Percentiles rank a stretch among this genome's conserved stretches.
These are phyloP conservation scores for Lindbergichthys nudifrons DNA, from an alignment of 2,797 vertebrate species.

Conservation along the genomic window DNA sequence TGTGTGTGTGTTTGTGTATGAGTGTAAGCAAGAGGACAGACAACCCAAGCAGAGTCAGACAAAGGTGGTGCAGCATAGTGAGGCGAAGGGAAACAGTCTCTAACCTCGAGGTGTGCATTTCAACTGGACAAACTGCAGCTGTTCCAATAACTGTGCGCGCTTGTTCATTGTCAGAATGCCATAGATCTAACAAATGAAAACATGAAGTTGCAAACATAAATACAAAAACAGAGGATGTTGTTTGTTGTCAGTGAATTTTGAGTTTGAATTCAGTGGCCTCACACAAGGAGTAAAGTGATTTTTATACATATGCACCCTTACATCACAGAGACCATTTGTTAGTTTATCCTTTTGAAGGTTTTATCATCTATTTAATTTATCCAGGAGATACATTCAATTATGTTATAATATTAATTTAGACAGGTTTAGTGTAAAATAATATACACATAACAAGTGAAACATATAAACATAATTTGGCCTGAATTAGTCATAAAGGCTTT, in stretches of 20 bases:
- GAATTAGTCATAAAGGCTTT: slow-evolving; percentile 25
- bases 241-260: slow-evolving; percentile 39
- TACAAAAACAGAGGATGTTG: slow-evolving; percentile 63
- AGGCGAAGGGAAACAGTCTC: slow-evolving; percentile 82
- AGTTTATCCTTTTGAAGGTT: neutral
- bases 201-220: slow-evolving; percentile 82
- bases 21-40: slow-evolving; percentile 72
- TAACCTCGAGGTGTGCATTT: slow-evolving; percentile 90
- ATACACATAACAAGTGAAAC: neutral
- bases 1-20: slow-evolving; percentile 28
- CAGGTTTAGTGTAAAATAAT: neutral
- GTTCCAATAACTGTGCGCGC: slow-evolving; percentile 89
- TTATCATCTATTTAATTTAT: slow-evolving; percentile 7
- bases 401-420: neutral
- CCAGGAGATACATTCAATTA: neutral
- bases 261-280: slow-evolving; percentile 40
- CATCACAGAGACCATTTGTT: slow-evolving; percentile 7
- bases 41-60: slow-evolving; percentile 78
- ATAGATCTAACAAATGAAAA: slow-evolving; percentile 90
- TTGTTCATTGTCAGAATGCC: slow-evolving; percentile 91
- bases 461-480: neutral
- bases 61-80: slow-evolving; percentile 76
- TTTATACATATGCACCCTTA: slow-evolving; percentile 6
- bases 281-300: slow-evolving; percentile 34
- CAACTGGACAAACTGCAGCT: slow-evolving; percentile 90